A percentile compares a stretch with the other conserved stretches of the same genome.
Evolutionary conservation across 1,140 invertebrate genomes (phyloP).

Genomic region (Oedothorax gibbosus): DNA sequence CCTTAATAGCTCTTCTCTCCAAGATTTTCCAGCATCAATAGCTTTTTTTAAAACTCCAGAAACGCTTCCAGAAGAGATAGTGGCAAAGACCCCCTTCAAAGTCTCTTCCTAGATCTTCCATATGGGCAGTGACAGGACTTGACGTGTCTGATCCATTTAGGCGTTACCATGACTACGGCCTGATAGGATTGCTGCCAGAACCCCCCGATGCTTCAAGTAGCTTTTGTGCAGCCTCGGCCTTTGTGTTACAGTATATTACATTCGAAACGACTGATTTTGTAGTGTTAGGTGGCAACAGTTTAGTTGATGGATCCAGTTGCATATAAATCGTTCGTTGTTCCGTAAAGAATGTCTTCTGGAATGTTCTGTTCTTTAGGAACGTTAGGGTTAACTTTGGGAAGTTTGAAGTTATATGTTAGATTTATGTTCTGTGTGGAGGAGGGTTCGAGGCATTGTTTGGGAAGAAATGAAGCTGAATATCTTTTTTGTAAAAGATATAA

Average conservation of each 20-base stretch:
- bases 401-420: no score
- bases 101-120: conserved; percentile 19
- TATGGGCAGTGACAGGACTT: conserved; percentile 48
- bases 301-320: conserved; percentile 3
- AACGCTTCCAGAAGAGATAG: no score
- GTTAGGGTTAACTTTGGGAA: no score
- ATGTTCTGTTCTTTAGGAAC: no score
- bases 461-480: no score
- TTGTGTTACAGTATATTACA: conserved; percentile 58
- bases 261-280: conserved; percentile 57
- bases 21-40: no score
- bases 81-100: no score
- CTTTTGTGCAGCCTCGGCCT: conserved; percentile 35
- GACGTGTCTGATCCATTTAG: conserved; percentile 52
- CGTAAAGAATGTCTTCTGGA: neutral
- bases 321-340: neutral
- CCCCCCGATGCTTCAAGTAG: conserved; percentile 32
- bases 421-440: no score
- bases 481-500: no score
- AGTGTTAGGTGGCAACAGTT: conserved; percentile 46
- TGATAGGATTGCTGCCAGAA: conserved; percentile 45
- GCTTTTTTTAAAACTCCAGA: no score
- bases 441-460: no score
- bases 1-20: no score
- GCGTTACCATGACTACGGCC: conserved; percentile 45